Base-by-base conservation (phyloP, 2,888 invertebrate species). In the Minunthozetes semirufus region DNA sequence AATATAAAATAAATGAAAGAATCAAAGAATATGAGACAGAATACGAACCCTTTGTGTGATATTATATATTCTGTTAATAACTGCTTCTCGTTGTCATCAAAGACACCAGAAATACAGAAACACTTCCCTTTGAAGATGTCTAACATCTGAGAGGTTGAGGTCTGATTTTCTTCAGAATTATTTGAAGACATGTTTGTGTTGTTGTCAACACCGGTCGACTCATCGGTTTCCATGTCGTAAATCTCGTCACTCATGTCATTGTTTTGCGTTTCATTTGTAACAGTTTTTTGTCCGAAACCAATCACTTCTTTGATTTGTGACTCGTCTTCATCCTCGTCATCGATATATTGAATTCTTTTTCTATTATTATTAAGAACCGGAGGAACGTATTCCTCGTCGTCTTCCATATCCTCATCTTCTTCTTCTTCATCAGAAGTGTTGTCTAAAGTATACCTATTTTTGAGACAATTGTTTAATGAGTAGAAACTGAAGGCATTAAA, bases 281-380 rank as follows among this genome's bases (percentile, higher is more conserved):
- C 11, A 68, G n/a, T 68, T 1, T 68, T 68, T 6, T 19, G 11
- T 22, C n/a, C 13, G 11, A 68, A 46, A 19, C 68, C 68, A 42
- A 68, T 68, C 13, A 68, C 68, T 68, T 68, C 68, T 68, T 46
- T n/a, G 6, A 68, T 33, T 68, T 68, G 42, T 13, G n/a, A 13
- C 1, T 42, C 68, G 6, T 68, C 68, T 42, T 68, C 68, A 3
- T 68, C 61, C 27, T 61, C 63, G 17, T 29, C 63, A 63, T 63
- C 68, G n/a, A 68, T 42, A 22, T 42, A 68, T 27, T 61, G 61
- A 61, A 61, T 29, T 25, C 1, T 9, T 13, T 61, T 61, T 61
- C 13, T 25, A 11, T 61, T 22, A 11, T 61, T 22, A 27, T 61
- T 61, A 27, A 25, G 19, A 22, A 53, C 22, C 9, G 53, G 53